Evolutionary conservation across 2,797 vertebrate genomes (phyloP), one percentile per base, ranked within the genome.

Genomic region (Notolepis coatsorum): DNA sequence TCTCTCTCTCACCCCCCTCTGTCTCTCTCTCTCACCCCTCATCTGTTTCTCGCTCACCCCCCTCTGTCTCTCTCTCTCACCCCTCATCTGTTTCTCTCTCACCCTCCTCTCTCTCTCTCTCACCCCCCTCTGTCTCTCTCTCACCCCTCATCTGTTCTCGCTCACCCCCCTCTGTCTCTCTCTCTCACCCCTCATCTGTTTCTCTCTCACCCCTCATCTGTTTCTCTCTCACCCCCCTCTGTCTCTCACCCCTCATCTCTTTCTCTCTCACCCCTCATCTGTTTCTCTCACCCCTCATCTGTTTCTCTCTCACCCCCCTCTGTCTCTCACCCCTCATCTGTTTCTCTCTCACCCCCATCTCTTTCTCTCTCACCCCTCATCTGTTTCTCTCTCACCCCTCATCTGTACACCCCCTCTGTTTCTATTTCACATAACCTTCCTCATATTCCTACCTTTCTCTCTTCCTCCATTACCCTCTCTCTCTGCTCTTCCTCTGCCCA

Each of bases 81-180:
- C 28, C 15, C 12, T 10, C 7, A 8, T 1, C 43, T 46, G 8
- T 3, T 4, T 4, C 21, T 4, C 6, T 3, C 59, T 2, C 33
- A 55, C 65, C 45, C 41, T 55, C 56, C 48, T 68, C 76, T 63
- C 61, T 77, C 35, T 4, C 24, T 28, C 45, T 48, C 24, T 48
- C 20, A 1, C 30, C 25, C 30, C 46, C 5, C 12, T 27, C 23
- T 17, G 13, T 54, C 50, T 66, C 39, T 42, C 46, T 52, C 23
- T 38, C 43, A 24, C n/a, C n/a, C n/a, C n/a, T n/a, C n/a, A n/a
- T n/a, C n/a, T n/a, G n/a, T n/a, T n/a, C n/a, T n/a, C n/a, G n/a
- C n/a, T n/a, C n/a, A n/a, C n/a, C n/a, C n/a, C n/a, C n/a, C 41
- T 53, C 31, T 39, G 35, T 48, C 63, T 54, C 50, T 66, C 39